These are phyloP conservation scores for Aporophyla nigra DNA, from an alignment of 2,888 invertebrate species.

Conservation along the genomic window DNA sequence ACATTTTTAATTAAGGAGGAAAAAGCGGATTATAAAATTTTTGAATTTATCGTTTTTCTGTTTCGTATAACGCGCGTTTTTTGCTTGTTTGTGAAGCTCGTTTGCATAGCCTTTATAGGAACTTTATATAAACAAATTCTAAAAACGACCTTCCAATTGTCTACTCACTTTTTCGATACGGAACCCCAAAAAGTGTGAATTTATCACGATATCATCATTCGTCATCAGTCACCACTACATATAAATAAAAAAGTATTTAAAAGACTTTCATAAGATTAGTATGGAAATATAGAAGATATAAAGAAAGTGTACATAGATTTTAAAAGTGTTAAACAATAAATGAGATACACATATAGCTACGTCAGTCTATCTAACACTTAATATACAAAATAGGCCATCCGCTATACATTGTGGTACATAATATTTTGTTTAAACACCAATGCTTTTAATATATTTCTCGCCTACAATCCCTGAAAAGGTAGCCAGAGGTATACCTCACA, in stretches of 20 bases:
- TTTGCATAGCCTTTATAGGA: not conserved
- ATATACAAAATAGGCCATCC: conserved; percentile 80
- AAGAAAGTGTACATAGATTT: conserved; percentile 51
- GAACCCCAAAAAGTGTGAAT: conserved; percentile 33
- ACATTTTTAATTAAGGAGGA: not conserved
- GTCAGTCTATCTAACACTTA: conserved; percentile 82
- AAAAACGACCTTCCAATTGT: not conserved
- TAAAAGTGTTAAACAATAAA: conserved; percentile 53
- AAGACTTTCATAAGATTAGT: conserved; percentile 49
- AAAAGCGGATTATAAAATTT: not conserved
- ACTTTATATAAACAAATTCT: not conserved
- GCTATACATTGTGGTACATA: conserved; percentile 55
- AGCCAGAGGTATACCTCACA: too few species aligned
- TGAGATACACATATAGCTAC: conserved; percentile 66
- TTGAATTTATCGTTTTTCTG: not conserved
- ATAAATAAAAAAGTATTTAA: conserved; percentile 36
- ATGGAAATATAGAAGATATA: conserved; percentile 59
- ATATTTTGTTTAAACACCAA: conserved; percentile 49
- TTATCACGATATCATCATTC: conserved; percentile 37
- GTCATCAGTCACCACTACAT: conserved; percentile 34
- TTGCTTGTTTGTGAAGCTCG: not conserved
- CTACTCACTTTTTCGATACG: conserved; percentile 21
- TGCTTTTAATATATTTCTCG: not conserved
- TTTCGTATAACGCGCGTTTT: not conserved
- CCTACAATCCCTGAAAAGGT: too few species aligned